Base-by-base conservation (phyloP, 1,140 invertebrate genomes). In the Stegodyphus dumicola region DNA sequence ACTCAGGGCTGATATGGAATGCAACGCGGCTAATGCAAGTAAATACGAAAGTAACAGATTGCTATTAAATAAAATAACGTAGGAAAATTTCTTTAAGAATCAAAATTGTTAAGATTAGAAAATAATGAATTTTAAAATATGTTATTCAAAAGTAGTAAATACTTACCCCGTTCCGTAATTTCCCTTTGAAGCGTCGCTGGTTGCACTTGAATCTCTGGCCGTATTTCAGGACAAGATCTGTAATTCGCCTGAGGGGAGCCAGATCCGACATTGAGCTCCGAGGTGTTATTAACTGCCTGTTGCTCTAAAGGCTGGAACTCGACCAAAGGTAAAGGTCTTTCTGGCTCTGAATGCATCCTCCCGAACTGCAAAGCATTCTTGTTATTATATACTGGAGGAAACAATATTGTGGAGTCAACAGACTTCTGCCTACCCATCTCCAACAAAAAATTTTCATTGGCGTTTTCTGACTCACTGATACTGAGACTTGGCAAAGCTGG, bases 321-420 rank as follows among this genome's bases (percentile, higher is more conserved):
- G 10, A 88, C 86, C 64, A 88, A 60, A 13, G 88, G 88, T 33
- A 88, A 48, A 13, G 85, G 74, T 18, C 88, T 74, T 71, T 89
- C 88, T 6, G 88, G 88, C 77, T 89, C 88, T 1, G 88, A 88
- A 60, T 89, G 88, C 88, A 89, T 89, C 33, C 88, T 70, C 11
- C 88, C 88, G 54, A 89, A 88, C 6, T 86, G 52, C 48, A 87
- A 51, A 49, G 85, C 86, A 77, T 87, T 87, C 15, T 76, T 79
- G 48, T 86, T 78, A n/a, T 87, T 81, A 48, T 67, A 77, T 11
- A 73, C 51, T 6, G 69, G 76, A 7, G 81, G 76, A 52, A 74
- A 77, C 60, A 79, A 52, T 18, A 73, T 65, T n/a, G 70, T 64
- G 1, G 79, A 74, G 11, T 84, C 74, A 49, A 81, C 64, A 13